Conservation (phyloP, 2,888 invertebrate species). For the Octonoba sinensis region DNA sequence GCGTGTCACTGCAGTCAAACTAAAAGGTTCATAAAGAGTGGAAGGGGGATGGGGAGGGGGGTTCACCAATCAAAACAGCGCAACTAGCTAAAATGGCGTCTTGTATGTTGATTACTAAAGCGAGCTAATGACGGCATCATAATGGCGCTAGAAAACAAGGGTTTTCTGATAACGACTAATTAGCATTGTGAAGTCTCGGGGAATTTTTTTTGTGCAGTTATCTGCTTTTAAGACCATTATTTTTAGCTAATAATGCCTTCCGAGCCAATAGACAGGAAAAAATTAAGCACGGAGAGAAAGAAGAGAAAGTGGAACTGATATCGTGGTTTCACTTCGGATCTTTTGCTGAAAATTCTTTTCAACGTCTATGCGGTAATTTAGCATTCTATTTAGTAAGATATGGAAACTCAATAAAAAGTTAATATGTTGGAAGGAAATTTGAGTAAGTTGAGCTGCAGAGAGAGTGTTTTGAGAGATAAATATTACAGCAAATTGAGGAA, state of each 20-base stretch:
- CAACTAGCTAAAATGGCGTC: constrained; percentile 21
- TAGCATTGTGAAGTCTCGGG: constrained; percentile 53
- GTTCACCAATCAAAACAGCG: neutral
- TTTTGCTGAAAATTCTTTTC: constrained; percentile 20
- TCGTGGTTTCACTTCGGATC: constrained; percentile 1
- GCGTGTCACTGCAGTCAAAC: too few species aligned
- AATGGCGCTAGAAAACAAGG: constrained; percentile 41
- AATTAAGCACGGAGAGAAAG: constrained; percentile 13
- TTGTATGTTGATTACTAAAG: constrained; percentile 48
- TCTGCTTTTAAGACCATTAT: constrained; percentile 61
- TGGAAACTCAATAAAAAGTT: neutral
- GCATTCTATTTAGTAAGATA: constrained; percentile 17
- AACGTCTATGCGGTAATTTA: constrained; percentile 48
- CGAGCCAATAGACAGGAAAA: constrained; percentile 42
- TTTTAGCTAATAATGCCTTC: constrained; percentile 59
- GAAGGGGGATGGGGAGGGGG: neutral
- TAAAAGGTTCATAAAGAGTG: neutral
- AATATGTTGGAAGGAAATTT: too few species aligned
- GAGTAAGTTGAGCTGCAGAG: too few species aligned
- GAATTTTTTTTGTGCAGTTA: constrained; percentile 45
- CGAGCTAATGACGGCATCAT: constrained; percentile 50
- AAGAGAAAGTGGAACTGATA: constrained; percentile 19
- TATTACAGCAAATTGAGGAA: too few species aligned
- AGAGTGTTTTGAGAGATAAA: too few species aligned
- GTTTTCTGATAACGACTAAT: constrained; percentile 56